Base-by-base conservation (phyloP, 2,888 invertebrate genomes). In the Drosophila diplacantha region DNA sequence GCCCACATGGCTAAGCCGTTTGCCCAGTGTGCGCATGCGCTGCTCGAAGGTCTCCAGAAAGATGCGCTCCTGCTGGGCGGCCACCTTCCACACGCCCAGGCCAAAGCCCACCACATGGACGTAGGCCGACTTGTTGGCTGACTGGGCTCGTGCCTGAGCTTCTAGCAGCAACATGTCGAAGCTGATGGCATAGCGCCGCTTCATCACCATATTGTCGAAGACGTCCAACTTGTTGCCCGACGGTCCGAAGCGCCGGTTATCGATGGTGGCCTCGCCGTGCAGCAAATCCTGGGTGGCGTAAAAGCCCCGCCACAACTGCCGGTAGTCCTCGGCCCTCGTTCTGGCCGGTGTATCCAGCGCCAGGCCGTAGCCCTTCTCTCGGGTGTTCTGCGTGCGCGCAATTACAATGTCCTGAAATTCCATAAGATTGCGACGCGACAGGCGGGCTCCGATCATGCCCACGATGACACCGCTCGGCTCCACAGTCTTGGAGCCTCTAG, bases 61-160 rank as follows among this genome's bases (percentile, higher is more conserved):
- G 37, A 93, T 90, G 71, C 91, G 89, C 14, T 90, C 89, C 78
- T 93, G 93, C 63, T 92, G 92, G 0, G 85, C 76, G 0, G 91
- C 90, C 35, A 91, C 88, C 79, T 87, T 90, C 93, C 93, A 93
- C 0, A 92, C 92, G 0, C 93, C 93, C 16, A 92, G 84, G 46
- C 92, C 92, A 41, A 92, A 90, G 12, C 93, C 93, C 32, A 93
- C 91, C 8, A 93, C 89, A 84, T 93, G 93, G 1, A 93, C 73
- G 72, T 90, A 93, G 0, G 92, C 93, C 8, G 88, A 87, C 34
- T 89, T 91, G 24, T 87, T 89, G 4, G 84, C 88, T 0, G 87
- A 87, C 12, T 85, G 85, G 0, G 91, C 92, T n/a, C 93, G 88
- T 0, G 88, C 85, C 62, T 92, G 90, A 0, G 92, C 92, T 61